Conservation (phyloP, 2,797 vertebrate genomes). For the Phataginus tetradactyla region DNA sequence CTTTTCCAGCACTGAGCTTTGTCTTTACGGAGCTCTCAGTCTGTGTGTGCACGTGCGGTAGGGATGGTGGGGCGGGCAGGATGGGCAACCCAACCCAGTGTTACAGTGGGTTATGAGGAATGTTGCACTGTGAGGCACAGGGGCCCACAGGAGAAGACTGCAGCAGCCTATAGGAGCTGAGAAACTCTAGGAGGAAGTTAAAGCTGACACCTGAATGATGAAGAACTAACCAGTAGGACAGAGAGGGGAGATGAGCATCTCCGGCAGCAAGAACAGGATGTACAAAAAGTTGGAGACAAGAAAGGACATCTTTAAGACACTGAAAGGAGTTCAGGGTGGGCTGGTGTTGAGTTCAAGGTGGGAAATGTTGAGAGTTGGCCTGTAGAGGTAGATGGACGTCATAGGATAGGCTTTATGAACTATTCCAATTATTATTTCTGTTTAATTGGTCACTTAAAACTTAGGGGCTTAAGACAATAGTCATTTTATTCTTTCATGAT, state of each 20-base stretch:
- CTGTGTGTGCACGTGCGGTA: neutral
- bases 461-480: neutral
- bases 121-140: neutral
- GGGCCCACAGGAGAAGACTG: neutral
- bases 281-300: neutral
- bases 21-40: neutral
- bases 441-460: neutral
- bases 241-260: neutral
- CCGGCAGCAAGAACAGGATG: neutral
- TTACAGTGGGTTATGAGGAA: neutral
- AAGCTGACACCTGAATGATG: neutral
- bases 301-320: neutral
- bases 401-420: neutral
- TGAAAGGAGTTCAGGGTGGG: neutral
- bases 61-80: neutral
- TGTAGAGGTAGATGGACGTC: neutral
- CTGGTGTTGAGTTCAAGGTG: neutral
- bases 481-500: neutral
- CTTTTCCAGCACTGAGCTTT: neutral
- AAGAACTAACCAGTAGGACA: neutral
- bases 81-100: neutral
- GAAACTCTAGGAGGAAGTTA: neutral
- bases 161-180: neutral
- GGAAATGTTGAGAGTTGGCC: neutral
- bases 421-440: neutral